Evolutionary conservation across 2,113 vertebrate species (phyloP), one percentile per base, ranked within the genome.

Genomic region (Butastur rufipennis): DNA sequence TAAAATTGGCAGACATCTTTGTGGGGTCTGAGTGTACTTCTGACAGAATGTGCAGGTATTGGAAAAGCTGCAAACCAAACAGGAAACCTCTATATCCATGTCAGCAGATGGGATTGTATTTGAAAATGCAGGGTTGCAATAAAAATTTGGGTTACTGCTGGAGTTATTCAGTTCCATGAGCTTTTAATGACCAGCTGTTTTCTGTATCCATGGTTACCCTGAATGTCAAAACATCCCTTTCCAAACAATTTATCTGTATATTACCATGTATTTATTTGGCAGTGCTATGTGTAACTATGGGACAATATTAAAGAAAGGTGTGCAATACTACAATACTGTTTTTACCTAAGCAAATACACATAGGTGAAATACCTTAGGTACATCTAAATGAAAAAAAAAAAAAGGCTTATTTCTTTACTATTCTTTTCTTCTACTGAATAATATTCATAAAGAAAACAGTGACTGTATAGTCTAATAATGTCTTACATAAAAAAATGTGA

Each of bases 121-220:
- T 84, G 47, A 95, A 95, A 96, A 85, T 87, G 85, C 81, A 81
- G 53, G 15, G 32, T 87, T 94, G 94, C 77, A 84, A 84, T 94
- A 96, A 93, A 97, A 94, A 88, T 81, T 83, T 86, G 50, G 72
- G 47, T 56, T 78, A 61, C 65, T 89, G 31, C n/a, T 94, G 63
- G 22, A 86, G 63, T 36, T 53, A 18, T 27, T 95, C 6, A 0
- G 13, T 81, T 95, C 83, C 32, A 81, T 38, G 58, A 74, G 86
- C 18, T 86, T 80, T 73, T 71, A 81, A 84, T 91, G 86, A 95
- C 55, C 89, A 96, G 68, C 62, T 96, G 83, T 95, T 95, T 95
- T 73, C 38, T 71, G 61, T 91, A 50, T 56, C 83, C 56, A 45
- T 93, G 50, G 81, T 78, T 91, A 81, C 34, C 4, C 13, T 47